phyloP scores from a whole-genome alignment of 2,113 vertebrate species.

The Rhegmatorhina hoffmannsi region DNA sequence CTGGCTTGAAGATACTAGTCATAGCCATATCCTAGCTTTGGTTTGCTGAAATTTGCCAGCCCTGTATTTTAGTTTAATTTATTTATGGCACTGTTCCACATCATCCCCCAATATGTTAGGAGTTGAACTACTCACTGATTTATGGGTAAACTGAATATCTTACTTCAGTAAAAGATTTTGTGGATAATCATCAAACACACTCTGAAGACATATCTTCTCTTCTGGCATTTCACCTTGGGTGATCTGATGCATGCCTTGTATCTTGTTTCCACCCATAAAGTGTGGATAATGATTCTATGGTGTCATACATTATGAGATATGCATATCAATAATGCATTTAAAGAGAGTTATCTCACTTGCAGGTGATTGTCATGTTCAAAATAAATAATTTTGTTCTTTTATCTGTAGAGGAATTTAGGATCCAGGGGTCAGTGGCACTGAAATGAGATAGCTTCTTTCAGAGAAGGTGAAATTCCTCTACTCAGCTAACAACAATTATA shows the following conservation, averaged over 20 bases:
- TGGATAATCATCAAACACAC: background rate
- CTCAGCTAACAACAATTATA: background rate
- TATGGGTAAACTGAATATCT: background rate
- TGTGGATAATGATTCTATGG: background rate
- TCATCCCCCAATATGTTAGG: background rate
- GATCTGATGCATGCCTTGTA: background rate
- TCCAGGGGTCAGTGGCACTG: background rate
- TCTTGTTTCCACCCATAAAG: background rate
- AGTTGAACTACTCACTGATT: background rate
- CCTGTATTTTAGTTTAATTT: background rate
- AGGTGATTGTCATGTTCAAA: background rate
- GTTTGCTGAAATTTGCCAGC: background rate
- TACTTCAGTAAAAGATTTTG: background rate
- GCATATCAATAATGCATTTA: background rate
- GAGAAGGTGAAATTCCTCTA: background rate
- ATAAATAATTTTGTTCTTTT: background rate
- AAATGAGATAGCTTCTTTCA: background rate
- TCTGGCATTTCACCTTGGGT: background rate
- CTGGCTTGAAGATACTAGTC: background rate
- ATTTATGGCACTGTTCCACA: background rate
- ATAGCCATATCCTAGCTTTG: background rate
- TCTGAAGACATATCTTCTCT: background rate
- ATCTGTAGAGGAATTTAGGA: background rate
- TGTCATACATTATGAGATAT: background rate
- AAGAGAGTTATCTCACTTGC: background rate